Percentiles rank a stretch among this genome's conserved stretches.
Evolutionary conservation across 2,797 vertebrate genomes (phyloP).

Genomic region (Diplodus puntazzo): DNA sequence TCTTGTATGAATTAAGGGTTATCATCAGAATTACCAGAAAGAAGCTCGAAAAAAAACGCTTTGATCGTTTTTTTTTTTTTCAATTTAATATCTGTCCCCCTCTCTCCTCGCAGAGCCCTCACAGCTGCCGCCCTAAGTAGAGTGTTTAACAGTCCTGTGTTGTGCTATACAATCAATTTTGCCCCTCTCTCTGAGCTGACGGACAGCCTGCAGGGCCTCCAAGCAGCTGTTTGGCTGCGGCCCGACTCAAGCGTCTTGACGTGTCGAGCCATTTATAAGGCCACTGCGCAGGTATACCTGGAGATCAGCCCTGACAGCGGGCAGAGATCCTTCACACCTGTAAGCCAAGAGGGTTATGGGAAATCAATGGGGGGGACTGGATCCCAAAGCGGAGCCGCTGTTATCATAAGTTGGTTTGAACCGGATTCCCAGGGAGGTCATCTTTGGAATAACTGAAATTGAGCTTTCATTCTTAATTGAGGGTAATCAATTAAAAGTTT

Average conservation of each 20-base stretch:
- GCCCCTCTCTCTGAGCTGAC: conserved; percentile 62
- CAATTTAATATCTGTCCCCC: conserved; percentile 70
- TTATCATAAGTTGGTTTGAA: conserved; percentile 39
- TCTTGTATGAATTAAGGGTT: conserved; percentile 84
- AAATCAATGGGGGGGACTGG: conserved; percentile 63
- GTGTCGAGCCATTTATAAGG: conserved; percentile 58
- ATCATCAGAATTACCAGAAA: conserved; percentile 80
- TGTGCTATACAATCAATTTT: conserved; percentile 77
- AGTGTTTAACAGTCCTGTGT: conserved; percentile 74
- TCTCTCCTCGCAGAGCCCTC: conserved; percentile 20
- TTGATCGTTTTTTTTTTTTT: conserved; percentile 80
- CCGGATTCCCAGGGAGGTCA: not conserved
- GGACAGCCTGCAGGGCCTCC: conserved; percentile 53
- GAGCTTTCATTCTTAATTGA: not conserved
- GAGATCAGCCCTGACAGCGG: conserved; percentile 65
- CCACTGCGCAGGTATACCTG: conserved; percentile 33
- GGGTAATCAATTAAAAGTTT: not conserved
- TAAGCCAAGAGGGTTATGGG: conserved; percentile 42
- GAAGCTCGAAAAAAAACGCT: conserved; percentile 62
- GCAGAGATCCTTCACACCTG: conserved; percentile 69
- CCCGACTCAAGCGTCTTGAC: conserved; percentile 55
- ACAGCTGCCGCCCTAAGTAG: conserved; percentile 64
- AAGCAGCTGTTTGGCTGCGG: conserved; percentile 48
- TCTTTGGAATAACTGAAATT: conserved; percentile 1
- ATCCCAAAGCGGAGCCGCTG: conserved; percentile 42